Base-by-base conservation (phyloP, 2,888 invertebrate species). In the Resseliella maxima region DNA sequence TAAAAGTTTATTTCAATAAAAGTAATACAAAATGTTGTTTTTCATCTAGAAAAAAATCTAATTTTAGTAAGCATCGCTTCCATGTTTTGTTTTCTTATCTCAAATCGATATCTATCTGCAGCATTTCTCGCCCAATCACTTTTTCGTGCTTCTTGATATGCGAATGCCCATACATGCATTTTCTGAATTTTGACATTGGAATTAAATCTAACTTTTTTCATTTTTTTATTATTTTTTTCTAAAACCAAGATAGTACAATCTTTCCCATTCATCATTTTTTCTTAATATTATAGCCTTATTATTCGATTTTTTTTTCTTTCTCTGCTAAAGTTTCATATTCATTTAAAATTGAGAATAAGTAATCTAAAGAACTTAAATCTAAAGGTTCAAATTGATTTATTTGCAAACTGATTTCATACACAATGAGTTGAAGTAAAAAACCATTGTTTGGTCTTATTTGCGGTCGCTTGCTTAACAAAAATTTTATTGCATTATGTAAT, bases 251-350 rank as follows among this genome's bases (percentile, higher is more conserved):
- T 50, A 50, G 50, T 50, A 50, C n/a, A 50, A 50, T 50, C 50
- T 50, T 50, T 50, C 50, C 50, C 50, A 50, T 50, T 50, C 50
- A 50, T 50, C 15, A 50, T 50, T 50, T 50, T 50, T 50, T 50
- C 50, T 6, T 50, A 21, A 50, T 21, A 50, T 50, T 50, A 18
- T 18, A 21, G 50, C 50, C 18, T 50, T 50, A 50, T 50, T 50
- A 21, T 50, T 21, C 50, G 50, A n/a, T 21, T 50, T 21, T 50
- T 21, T 50, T 50, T 21, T 50, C 50, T 18, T 50, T 50, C 50
- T 50, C 18, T 50, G 50, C 50, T 10, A 50, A 50, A 50, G 8
- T 50, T 50, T 50, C 21, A 18, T 50, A 50, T 21, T 21, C n/a
- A 50, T 6, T 6, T 50, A 50, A 50, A 50, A 50, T 21, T 50